Evolutionary conservation across 1,140 invertebrate genomes (phyloP).

Genomic region (Saccostrea echinata): DNA sequence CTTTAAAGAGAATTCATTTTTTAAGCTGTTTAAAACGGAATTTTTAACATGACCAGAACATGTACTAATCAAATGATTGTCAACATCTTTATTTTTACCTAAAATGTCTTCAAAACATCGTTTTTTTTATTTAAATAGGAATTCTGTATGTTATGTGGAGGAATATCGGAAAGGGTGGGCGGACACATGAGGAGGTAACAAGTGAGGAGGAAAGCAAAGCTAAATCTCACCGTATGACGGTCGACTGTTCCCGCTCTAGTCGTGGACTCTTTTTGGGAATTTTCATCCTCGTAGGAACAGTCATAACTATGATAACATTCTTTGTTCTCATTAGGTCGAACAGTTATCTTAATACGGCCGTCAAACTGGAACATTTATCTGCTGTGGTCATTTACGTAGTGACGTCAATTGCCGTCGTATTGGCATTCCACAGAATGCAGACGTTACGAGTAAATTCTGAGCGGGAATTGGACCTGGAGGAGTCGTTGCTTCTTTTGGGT

Average conservation of each 20-base stretch:
- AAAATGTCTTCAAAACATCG: too few relatives aligned
- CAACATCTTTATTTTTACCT: too few relatives aligned
- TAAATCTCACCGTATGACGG: slow-evolving; percentile 61
- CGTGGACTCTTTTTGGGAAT: slow-evolving; percentile 95
- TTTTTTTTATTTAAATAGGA: slow-evolving; percentile 54
- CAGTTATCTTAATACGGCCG: slow-evolving; percentile 57
- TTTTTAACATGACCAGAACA: too few relatives aligned
- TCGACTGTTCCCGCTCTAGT: slow-evolving; percentile 91
- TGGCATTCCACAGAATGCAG: slow-evolving; percentile 66
- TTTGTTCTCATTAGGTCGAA: slow-evolving; percentile 84
- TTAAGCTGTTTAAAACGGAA: too few relatives aligned
- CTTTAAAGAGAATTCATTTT: too few relatives aligned
- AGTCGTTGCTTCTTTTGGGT: slow-evolving; percentile 93
- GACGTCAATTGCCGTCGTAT: slow-evolving; percentile 62
- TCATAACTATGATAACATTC: slow-evolving; percentile 96
- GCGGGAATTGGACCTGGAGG: slow-evolving; percentile 87
- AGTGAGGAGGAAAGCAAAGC: slow-evolving; percentile 51
- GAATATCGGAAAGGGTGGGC: slow-evolving; percentile 60
- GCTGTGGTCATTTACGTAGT: slow-evolving; percentile 65
- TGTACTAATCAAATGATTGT: too few relatives aligned
- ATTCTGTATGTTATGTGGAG: slow-evolving; percentile 71
- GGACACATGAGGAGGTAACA: slow-evolving; percentile 6
- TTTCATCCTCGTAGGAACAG: slow-evolving; percentile 89
- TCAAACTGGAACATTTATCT: slow-evolving; percentile 66
- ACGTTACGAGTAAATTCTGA: slow-evolving; percentile 55